A percentile compares a stretch with the other conserved stretches of the same genome.
Conservation (phyloP, 2,888 invertebrate species). For the Pterostichus niger region DNA sequence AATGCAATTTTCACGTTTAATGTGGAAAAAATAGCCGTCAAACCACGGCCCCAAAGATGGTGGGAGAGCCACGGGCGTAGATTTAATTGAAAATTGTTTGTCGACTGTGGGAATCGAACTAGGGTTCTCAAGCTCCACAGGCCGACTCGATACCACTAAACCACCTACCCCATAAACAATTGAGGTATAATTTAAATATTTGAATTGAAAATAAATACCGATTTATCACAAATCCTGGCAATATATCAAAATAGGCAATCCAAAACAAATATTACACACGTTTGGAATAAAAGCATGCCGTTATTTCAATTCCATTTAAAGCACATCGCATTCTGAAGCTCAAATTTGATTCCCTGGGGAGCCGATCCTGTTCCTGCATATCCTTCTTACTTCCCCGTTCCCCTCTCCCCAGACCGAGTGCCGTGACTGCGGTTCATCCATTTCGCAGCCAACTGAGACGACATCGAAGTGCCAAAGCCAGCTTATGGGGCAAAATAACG, state of each 20-base stretch:
- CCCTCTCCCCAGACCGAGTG: neutral
- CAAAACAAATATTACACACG: neutral
- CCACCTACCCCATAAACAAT: no score
- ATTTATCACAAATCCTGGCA: neutral
- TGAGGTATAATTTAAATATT: no score
- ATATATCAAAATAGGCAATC: neutral
- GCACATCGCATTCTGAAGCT: conserved; percentile 1
- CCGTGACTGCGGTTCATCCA: conserved; percentile 10
- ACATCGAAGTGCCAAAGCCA: conserved; percentile 42
- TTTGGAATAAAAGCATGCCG: conserved; percentile 18
- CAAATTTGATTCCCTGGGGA: conserved; percentile 16
- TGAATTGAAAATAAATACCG: no score
- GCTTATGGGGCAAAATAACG: conserved; percentile 52
- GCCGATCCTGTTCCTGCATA: conserved; percentile 1
- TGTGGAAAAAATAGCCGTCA: no score
- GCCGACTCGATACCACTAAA: no score
- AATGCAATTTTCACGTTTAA: no score
- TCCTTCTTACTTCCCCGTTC: neutral
- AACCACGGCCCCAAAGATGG: no score
- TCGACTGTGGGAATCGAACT: no score
- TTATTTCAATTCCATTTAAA: conserved; percentile 36
- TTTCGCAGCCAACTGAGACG: conserved; percentile 22
- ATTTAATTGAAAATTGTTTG: no score
- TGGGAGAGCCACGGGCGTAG: no score
- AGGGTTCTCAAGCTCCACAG: no score